A percentile compares a stretch with the other conserved stretches of the same genome.
These are phyloP conservation scores for Collichthys lucidus DNA, from an alignment of 2,113 vertebrate genomes.

Conservation along the genomic window DNA sequence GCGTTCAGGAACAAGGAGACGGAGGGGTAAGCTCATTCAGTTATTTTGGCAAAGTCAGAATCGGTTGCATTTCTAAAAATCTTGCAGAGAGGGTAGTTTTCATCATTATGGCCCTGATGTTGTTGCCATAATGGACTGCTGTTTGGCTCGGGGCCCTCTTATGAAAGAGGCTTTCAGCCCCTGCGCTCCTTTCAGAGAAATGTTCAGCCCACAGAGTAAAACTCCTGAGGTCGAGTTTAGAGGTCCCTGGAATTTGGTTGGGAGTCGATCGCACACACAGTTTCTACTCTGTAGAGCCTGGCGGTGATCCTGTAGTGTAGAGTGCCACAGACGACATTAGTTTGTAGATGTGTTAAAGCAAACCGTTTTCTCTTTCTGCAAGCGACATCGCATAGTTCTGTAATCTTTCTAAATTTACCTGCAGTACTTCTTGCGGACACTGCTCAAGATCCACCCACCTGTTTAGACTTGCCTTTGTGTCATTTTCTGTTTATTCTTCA, in stretches of 20 bases:
- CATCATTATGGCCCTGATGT: slow-evolving; percentile 5
- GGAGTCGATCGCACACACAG: slow-evolving; percentile 68
- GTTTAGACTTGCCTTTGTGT: not conserved
- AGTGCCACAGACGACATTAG: not conserved
- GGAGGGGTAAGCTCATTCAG: slow-evolving; percentile 59
- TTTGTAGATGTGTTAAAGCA: not conserved
- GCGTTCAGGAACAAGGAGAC: slow-evolving; percentile 47
- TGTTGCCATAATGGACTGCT: slow-evolving; percentile 55
- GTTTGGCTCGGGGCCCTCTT: slow-evolving; percentile 50
- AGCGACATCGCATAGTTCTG: too few relatives aligned
- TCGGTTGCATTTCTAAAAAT: not conserved
- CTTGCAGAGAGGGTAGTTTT: not conserved
- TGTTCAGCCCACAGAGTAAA: slow-evolving; percentile 16
- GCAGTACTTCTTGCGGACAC: not conserved
- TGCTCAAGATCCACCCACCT: not conserved
- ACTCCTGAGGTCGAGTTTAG: slow-evolving; percentile 29
- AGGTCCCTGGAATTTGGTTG: slow-evolving; percentile 34
- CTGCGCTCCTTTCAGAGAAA: slow-evolving; percentile 40
- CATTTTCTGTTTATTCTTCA: not conserved
- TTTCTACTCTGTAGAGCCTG: not conserved
- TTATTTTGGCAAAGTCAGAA: not conserved
- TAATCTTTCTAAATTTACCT: not conserved
- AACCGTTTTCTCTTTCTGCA: not conserved
- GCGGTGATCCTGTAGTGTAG: not conserved
- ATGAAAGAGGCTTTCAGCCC: slow-evolving; percentile 77